Evolutionary conservation across 2,113 vertebrate species (phyloP), one percentile per base, ranked within the genome.

Genomic region (Caloenas nicobarica): DNA sequence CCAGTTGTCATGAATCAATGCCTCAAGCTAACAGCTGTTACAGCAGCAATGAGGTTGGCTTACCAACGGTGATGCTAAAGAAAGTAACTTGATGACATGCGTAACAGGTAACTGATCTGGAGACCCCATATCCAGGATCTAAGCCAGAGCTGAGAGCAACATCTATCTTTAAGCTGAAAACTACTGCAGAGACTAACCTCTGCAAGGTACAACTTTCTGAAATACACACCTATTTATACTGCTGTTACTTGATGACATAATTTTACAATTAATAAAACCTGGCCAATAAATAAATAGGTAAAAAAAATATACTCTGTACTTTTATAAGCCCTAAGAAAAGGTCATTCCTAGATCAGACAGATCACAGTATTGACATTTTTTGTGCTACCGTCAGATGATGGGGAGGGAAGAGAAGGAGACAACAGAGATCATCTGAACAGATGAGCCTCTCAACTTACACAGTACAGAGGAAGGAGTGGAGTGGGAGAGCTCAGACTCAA

Each of bases 371-470:
- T 22, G 70, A 56, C 29, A 29, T 66, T 48, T 73, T 53, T 26
- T 48, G 66, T 50, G 48, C 81, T 84, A 36, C 69, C 68, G 48
- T 77, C 78, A 82, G 66, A 69, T 53, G 91, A 18, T 15, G 54
- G 71, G 80, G 33, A 74, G 81, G 84, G 42, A 93, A 66, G 74
- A 80, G 54, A 7, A 86, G 51, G 77, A 90, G 78, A 65, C 56
- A 76, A 71, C 87, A 86, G 86, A 94, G 54, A 80, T 57, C 68
- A 96, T 66, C 77, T 73, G 86, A 84, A 73, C 34, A 48, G 87
- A 89, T 56, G 56, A 81, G 76, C 84, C 64, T 93, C 94, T 96
- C 86, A 96, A 99, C 98, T 99, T 99, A 98, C 98, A 98, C 96
- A 98, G 97, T 28, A 98, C 88, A 97, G 96, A 97, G 96, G 97